Base-by-base conservation (phyloP, 2,113 vertebrate genomes). In the Cochlearius cochlearius region DNA sequence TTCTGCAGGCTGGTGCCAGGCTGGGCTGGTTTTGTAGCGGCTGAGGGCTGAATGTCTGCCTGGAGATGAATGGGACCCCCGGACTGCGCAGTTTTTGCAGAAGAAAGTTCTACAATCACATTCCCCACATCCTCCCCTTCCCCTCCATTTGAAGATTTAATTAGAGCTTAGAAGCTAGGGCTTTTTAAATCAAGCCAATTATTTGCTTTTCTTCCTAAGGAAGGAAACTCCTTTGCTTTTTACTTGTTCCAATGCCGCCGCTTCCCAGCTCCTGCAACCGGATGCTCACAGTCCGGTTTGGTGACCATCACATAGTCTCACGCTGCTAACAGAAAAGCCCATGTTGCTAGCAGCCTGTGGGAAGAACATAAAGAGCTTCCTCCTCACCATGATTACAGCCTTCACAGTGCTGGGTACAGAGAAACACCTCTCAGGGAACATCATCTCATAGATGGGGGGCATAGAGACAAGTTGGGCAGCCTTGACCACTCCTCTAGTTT, bases 201-300 rank as follows among this genome's bases (percentile, higher is more conserved):
- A 81, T 86, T 96, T 13, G 7, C 26, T 91, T 94, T 74, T 58
- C 86, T 95, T 96, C 95, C 92, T 73, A 91, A 89, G 96, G 92
- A 95, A 97, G 92, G 79, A 95, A 93, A 88, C 53, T 68, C 56
- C 71, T 95, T 95, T 86, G 67, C 92, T 96, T 96, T 97, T 88
- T 64, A 94, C 60, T 94, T 26, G 63, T 94, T 92, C 94, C 95
- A 96, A 15, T 8, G 86, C 88, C 1, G 1, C 39, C 66, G 29
- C 82, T 94, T 92, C 84, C 75, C 75, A 94, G 45, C 52, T 75
- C 75, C 81, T 66, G 55, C 45, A 73, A 4, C 39, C 45, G 45
- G 72, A 85, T 5, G 8, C 79, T 80, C 6, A 0, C 71, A 10
- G 38, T 66, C 36, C 66, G 10, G 1, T 72, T 90, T 18, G 29